phyloP scores from a whole-genome alignment of 92 coral and sea anemone genomes.

The Isaurus tuberculatus region DNA sequence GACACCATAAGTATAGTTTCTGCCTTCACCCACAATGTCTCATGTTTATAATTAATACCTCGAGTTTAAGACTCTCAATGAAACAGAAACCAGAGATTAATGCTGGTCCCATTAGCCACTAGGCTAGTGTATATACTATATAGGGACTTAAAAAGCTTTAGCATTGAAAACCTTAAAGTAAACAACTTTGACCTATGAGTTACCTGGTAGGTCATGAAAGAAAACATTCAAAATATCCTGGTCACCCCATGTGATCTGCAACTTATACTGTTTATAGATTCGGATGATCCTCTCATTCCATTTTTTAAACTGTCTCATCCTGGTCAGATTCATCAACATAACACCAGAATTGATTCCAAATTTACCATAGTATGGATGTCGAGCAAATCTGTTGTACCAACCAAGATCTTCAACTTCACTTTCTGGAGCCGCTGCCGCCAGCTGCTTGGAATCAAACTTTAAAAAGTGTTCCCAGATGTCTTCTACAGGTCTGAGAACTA shows the following conservation, averaged over 20 bases:
- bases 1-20: too few species aligned
- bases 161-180: too few species aligned
- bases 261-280: slow-evolving; percentile 79
- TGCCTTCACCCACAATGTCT: too few species aligned
- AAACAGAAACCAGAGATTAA: too few species aligned
- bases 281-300: slow-evolving; percentile 74
- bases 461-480: slow-evolving; percentile 85
- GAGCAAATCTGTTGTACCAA: slow-evolving; percentile 94
- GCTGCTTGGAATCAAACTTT: slow-evolving; percentile 73
- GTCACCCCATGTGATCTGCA: slow-evolving; percentile 89
- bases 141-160: too few species aligned
- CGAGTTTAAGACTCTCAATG: too few species aligned
- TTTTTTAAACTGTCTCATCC: slow-evolving; percentile 73
- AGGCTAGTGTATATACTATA: too few species aligned
- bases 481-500: slow-evolving; percentile 86
- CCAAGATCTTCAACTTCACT: slow-evolving; percentile 73
- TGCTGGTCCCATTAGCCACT: too few species aligned
- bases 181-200: not conserved
- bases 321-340: slow-evolving; percentile 92
- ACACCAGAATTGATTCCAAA: slow-evolving; percentile 97
- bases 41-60: too few species aligned
- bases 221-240: slow-evolving; percentile 90
- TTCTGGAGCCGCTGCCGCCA: slow-evolving; percentile 89
- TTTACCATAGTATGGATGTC: slow-evolving; percentile 91
- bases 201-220: slow-evolving; percentile 93